These are phyloP conservation scores for Drosophila arizonae DNA, from an alignment of 1,140 invertebrate genomes.

Conservation along the genomic window DNA sequence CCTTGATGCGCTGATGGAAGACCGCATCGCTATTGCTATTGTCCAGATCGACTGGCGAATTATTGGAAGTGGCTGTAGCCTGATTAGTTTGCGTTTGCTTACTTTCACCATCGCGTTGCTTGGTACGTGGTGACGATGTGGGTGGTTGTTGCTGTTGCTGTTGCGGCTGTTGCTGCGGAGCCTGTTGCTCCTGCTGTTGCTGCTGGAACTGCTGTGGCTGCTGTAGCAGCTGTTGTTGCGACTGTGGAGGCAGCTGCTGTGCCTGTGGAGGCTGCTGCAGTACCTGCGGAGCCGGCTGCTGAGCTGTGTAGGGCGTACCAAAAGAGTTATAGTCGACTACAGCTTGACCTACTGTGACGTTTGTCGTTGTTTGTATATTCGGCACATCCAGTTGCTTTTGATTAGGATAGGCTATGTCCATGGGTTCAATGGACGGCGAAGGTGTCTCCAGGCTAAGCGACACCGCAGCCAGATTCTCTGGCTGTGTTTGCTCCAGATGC, in stretches of 20 bases:
- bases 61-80: slow-evolving; percentile 3
- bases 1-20: slow-evolving; percentile 56
- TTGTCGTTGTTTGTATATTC: neutral
- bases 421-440: slow-evolving; percentile 32
- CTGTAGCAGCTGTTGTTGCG: neutral
- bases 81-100: slow-evolving; percentile 43
- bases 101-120: slow-evolving; percentile 33
- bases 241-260: neutral
- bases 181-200: neutral
- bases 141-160: slow-evolving; percentile 10
- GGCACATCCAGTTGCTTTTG: slow-evolving; percentile 9
- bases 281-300: neutral
- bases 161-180: neutral
- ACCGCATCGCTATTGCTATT: slow-evolving; percentile 58
- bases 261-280: neutral
- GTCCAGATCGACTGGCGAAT: slow-evolving; percentile 48
- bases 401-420: slow-evolving; percentile 55
- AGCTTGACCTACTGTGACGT: neutral
- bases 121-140: slow-evolving; percentile 19
- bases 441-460: slow-evolving; percentile 58
- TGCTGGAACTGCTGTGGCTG: neutral
- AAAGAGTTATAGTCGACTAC: neutral
- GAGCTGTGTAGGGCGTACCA: neutral
- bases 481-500: neutral
- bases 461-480: slow-evolving; percentile 24